These are phyloP conservation scores for Paraescarpia echinospica DNA, from an alignment of 1,140 invertebrate species.

Conservation along the genomic window DNA sequence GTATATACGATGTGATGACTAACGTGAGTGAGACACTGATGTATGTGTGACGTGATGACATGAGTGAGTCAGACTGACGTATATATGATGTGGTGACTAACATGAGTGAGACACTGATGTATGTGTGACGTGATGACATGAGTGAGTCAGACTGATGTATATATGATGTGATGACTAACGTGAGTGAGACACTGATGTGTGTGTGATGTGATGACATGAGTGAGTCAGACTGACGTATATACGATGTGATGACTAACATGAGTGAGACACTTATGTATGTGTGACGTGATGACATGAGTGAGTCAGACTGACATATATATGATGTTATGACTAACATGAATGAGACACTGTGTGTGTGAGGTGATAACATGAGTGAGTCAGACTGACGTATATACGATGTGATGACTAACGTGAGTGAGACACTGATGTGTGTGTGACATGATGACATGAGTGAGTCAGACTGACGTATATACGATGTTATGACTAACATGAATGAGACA, in stretches of 20 bases:
- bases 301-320: too few species aligned
- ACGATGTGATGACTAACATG: too few species aligned
- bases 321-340: background rate
- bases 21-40: background rate
- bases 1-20: background rate
- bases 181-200: too few species aligned
- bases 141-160: slow-evolving; percentile 60
- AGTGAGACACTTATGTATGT: too few species aligned
- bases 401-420: slow-evolving; percentile 58
- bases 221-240: too few species aligned
- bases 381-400: background rate
- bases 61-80: background rate
- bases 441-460: slow-evolving; percentile 60
- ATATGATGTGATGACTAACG: slow-evolving; percentile 53
- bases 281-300: too few species aligned
- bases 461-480: slow-evolving; percentile 60
- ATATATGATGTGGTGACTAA: slow-evolving; percentile 39
- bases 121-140: slow-evolving; percentile 50
- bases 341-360: background rate
- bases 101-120: slow-evolving; percentile 55
- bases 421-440: slow-evolving; percentile 26
- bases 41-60: too few species aligned
- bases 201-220: too few species aligned
- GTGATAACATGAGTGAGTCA: too few species aligned
- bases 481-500: too few species aligned